A percentile compares a stretch with the other conserved stretches of the same genome.
Conservation (phyloP, 1,140 invertebrate species). For the Neoseiulus cucumeris region DNA sequence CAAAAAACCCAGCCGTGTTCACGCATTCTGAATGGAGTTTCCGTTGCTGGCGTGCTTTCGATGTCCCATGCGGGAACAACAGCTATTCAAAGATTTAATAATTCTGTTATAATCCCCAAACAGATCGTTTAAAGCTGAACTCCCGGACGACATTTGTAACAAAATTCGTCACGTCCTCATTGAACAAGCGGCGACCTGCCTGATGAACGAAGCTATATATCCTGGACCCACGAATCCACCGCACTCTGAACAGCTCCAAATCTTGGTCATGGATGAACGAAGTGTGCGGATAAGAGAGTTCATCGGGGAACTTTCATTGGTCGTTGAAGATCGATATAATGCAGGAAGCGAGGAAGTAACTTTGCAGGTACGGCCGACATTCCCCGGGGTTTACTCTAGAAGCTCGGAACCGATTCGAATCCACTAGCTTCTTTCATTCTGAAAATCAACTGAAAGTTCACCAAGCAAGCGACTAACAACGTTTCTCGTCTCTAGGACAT, state of each 20-base stretch:
- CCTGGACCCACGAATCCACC: not conserved
- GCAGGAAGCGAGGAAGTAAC: not conserved
- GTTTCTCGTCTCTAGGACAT: too few species aligned
- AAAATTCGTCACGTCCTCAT: not conserved
- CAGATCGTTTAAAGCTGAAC: not conserved
- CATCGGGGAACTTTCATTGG: not conserved
- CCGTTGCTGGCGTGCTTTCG: too few species aligned
- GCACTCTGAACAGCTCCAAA: not conserved
- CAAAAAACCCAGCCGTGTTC: too few species aligned
- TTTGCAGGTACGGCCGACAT: not conserved
- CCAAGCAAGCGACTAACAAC: too few species aligned
- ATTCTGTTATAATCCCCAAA: too few species aligned
- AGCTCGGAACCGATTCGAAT: too few species aligned
- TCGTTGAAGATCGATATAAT: not conserved
- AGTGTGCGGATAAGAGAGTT: not conserved
- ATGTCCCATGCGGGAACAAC: too few species aligned
- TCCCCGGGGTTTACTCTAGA: too few species aligned
- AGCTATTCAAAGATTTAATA: too few species aligned
- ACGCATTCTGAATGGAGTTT: too few species aligned
- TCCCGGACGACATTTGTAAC: not conserved
- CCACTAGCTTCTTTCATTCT: too few species aligned
- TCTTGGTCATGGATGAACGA: not conserved
- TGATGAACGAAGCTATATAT: not conserved
- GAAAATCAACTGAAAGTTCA: too few species aligned
- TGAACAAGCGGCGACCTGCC: conserved; percentile 3